phyloP scores from a whole-genome alignment of 2,113 vertebrate genomes.

The Tenrec ecaudatus region DNA sequence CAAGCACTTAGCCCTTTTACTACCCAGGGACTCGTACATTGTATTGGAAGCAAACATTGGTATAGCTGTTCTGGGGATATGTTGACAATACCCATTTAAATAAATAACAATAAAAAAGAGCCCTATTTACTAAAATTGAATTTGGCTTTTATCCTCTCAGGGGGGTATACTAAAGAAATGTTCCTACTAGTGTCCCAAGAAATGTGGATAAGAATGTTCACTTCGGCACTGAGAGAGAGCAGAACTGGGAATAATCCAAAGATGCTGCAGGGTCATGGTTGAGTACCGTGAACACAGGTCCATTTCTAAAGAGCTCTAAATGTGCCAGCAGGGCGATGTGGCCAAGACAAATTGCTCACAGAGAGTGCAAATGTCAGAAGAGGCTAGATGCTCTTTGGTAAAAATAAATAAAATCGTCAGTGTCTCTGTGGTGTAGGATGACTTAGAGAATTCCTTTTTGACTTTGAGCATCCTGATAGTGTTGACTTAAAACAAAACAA shows the following conservation, averaged over 20 bases:
- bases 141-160: not conserved
- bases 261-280: not conserved
- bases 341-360: not conserved
- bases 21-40: not conserved
- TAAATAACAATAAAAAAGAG: not conserved
- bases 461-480: not conserved
- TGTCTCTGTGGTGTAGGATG: not conserved
- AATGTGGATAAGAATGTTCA: not conserved
- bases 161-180: slow-evolving; percentile 17
- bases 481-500: slow-evolving; percentile 1
- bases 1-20: not conserved
- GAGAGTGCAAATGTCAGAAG: not conserved
- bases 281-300: too few relatives aligned
- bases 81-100: not conserved
- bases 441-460: not conserved
- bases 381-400: not conserved
- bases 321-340: not conserved
- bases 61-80: not conserved
- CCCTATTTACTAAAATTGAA: not conserved
- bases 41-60: not conserved
- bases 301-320: not conserved
- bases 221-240: not conserved
- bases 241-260: not conserved
- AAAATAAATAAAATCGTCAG: slow-evolving; percentile 31
- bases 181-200: not conserved